Evolutionary conservation across 2,888 invertebrate species (phyloP).

Genomic region (Phanerotoma sp.): DNA sequence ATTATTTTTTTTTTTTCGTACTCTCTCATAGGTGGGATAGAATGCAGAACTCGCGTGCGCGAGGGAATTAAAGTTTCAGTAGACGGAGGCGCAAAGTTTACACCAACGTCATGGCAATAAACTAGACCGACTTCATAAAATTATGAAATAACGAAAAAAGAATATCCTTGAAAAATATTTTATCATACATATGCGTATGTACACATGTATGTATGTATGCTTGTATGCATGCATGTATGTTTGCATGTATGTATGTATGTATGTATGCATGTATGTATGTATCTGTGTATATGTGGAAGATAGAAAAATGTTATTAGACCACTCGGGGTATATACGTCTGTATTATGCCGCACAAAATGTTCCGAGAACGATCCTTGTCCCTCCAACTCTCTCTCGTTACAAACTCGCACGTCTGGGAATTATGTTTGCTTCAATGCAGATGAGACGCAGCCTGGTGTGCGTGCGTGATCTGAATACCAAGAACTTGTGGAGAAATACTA

Average conservation of each 20-base stretch:
- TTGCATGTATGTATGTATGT: no score
- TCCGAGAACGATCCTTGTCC: neutral
- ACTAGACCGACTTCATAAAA: constrained; percentile 14
- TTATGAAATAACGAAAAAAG: constrained; percentile 11
- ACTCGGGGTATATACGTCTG: constrained; percentile 10
- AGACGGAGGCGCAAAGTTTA: constrained; percentile 13
- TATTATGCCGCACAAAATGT: neutral
- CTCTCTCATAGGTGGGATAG: neutral
- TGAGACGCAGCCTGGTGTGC: constrained; percentile 1
- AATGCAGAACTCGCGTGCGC: constrained; percentile 1
- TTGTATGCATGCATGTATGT: no score
- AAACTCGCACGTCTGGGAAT: neutral
- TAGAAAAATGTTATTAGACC: constrained; percentile 8
- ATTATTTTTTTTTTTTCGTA: no score
- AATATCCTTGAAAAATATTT: neutral
- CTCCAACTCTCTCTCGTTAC: constrained; percentile 3
- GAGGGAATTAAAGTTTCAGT: constrained; percentile 20
- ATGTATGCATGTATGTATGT: neutral
- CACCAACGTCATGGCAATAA: constrained; percentile 18
- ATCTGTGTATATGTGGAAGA: neutral
- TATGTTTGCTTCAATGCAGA: neutral
- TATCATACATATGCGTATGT: neutral
- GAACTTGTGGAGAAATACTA: neutral
- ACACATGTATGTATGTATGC: no score
- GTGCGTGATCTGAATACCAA: neutral